Conservation (phyloP, 2,888 invertebrate species). For the Corbicula japonica region DNA sequence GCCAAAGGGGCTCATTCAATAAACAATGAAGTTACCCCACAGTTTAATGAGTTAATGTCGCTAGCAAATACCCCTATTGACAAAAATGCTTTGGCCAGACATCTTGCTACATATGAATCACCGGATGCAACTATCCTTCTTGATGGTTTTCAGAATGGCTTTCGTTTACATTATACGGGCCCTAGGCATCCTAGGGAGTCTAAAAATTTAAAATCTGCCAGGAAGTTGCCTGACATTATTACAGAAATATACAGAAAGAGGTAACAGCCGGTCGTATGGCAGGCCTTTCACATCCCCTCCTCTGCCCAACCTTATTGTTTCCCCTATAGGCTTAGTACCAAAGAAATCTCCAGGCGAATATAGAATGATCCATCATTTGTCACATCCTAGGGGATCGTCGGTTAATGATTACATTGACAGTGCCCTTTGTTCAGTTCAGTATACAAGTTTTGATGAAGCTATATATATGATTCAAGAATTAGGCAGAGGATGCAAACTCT, state of each 20-base stretch:
- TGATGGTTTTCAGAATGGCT: constrained; percentile 24
- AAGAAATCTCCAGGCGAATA: constrained; percentile 23
- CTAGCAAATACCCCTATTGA: neutral
- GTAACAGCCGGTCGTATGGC: constrained; percentile 42
- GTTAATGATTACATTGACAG: constrained; percentile 31
- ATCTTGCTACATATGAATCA: neutral
- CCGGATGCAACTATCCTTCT: constrained; percentile 11
- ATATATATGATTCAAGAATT: constrained; percentile 21
- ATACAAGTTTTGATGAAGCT: constrained; percentile 25
- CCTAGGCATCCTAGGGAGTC: constrained; percentile 13
- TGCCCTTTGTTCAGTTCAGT: constrained; percentile 18
- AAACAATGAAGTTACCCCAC: neutral
- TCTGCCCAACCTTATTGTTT: constrained; percentile 38
- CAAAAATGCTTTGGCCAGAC: neutral
- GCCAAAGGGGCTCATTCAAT: neutral
- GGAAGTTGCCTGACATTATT: constrained; percentile 5
- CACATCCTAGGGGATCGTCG: constrained; percentile 11
- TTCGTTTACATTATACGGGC: constrained; percentile 30
- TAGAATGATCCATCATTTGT: constrained; percentile 26
- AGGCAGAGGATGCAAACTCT: constrained; percentile 17
- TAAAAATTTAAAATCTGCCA: constrained; percentile 43
- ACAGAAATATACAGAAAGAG: constrained; percentile 45
- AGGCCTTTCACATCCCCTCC: constrained; percentile 36
- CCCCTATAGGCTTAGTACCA: constrained; percentile 21
- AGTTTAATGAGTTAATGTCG: neutral